These are phyloP conservation scores for Proteles cristata DNA, from an alignment of 2,113 vertebrate species.

Conservation along the genomic window DNA sequence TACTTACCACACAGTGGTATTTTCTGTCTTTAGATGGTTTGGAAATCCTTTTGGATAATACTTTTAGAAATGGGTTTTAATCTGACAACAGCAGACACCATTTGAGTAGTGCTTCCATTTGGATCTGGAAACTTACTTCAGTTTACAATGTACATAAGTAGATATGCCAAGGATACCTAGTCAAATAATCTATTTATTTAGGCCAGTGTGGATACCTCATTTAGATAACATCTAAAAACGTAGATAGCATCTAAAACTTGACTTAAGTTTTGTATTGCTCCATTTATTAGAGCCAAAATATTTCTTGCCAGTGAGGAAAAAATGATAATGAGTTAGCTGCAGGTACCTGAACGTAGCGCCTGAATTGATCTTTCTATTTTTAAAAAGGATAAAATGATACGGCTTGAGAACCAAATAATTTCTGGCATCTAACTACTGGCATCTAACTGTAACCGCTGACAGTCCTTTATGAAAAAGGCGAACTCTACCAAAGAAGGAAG, in stretches of 20 bases:
- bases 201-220: not conserved
- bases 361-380: not conserved
- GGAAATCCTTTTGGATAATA: not conserved
- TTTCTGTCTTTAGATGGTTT: not conserved
- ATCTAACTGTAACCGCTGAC: not conserved
- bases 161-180: not conserved
- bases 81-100: not conserved
- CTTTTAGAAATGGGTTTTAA: constrained; percentile 13
- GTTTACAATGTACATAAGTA: not conserved
- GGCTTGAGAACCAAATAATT: not conserved
- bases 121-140: not conserved
- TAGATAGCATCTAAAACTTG: not conserved
- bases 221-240: not conserved
- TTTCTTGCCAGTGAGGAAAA: not conserved
- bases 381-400: not conserved
- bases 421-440: not conserved
- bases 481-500: not conserved
- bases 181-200: not conserved
- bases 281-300: not conserved
- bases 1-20: not conserved
- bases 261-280: not conserved
- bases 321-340: not conserved
- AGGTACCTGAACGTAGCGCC: not conserved
- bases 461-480: not conserved
- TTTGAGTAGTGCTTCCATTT: not conserved